These are phyloP conservation scores for Hartigia nigra DNA, from an alignment of 2,888 invertebrate species.

Conservation along the genomic window DNA sequence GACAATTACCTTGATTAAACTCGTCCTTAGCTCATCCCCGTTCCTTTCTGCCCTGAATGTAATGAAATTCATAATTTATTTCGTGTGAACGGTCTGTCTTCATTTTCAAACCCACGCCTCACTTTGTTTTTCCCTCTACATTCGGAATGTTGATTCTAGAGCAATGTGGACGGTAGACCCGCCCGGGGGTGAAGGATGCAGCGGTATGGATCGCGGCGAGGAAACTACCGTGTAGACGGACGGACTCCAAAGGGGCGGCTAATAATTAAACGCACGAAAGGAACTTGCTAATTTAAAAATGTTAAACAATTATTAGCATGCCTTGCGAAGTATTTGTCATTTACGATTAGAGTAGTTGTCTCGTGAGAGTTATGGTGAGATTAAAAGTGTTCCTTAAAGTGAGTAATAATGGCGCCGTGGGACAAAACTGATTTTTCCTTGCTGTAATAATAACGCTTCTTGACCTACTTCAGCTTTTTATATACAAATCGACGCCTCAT, in stretches of 20 bases:
- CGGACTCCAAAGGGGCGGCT: slow-evolving; percentile 5
- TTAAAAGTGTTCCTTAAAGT: neutral
- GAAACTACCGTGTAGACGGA: neutral
- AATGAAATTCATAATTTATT: slow-evolving; percentile 24
- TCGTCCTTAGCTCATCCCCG: slow-evolving; percentile 21
- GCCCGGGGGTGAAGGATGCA: neutral
- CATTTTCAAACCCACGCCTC: slow-evolving; percentile 8
- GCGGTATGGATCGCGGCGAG: neutral
- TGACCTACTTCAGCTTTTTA: neutral
- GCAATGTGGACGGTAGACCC: neutral
- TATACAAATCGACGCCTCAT: neutral
- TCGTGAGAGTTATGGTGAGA: neutral
- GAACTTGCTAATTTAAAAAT: neutral
- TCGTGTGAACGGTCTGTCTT: slow-evolving; percentile 16
- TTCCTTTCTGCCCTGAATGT: slow-evolving; percentile 6
- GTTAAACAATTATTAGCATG: slow-evolving; percentile 5
- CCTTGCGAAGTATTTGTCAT: neutral
- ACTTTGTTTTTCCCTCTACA: slow-evolving; percentile 11
- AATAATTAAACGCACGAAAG: neutral
- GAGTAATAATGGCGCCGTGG: neutral
- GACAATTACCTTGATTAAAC: slow-evolving; percentile 40
- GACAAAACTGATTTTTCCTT: neutral
- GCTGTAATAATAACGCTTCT: neutral
- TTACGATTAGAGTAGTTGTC: neutral
- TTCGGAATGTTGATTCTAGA: slow-evolving; percentile 5